These are phyloP conservation scores for Diorhabda elongata DNA, from an alignment of 1,140 invertebrate genomes.

Conservation along the genomic window DNA sequence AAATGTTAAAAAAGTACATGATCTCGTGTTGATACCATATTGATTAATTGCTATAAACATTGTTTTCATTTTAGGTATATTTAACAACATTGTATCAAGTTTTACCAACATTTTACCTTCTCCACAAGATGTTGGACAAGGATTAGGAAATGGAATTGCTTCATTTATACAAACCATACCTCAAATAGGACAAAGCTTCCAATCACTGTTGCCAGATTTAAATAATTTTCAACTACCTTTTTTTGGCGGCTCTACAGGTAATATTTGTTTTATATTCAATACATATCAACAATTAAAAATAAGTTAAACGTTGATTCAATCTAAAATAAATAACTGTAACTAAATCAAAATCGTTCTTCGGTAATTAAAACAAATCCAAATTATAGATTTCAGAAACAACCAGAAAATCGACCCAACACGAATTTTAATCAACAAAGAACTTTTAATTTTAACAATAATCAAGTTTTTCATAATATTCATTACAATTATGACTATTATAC, in stretches of 20 bases:
- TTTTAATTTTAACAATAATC: too few relatives aligned
- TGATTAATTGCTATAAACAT: background rate
- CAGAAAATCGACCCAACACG: too few relatives aligned
- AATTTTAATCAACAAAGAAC: too few relatives aligned
- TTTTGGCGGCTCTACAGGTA: background rate
- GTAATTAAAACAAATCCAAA: too few relatives aligned
- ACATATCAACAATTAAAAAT: background rate
- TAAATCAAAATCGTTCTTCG: too few relatives aligned
- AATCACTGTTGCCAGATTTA: slow-evolving; percentile 28
- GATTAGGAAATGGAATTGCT: slow-evolving; percentile 27
- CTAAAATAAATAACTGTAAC: too few relatives aligned
- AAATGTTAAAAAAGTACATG: too few relatives aligned
- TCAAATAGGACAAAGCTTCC: slow-evolving; percentile 29
- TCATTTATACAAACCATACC: slow-evolving; percentile 28
- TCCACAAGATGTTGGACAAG: slow-evolving; percentile 28
- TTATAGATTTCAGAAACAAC: too few relatives aligned
- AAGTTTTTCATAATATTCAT: too few relatives aligned
- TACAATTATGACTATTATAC: too few relatives aligned
- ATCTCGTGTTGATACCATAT: too few relatives aligned
- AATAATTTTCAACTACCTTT: slow-evolving; percentile 25
- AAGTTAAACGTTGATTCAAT: too few relatives aligned
- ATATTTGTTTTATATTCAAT: background rate
- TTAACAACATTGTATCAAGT: slow-evolving; percentile 4
- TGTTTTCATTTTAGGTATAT: slow-evolving; percentile 6
- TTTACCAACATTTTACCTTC: slow-evolving; percentile 20